Base-by-base conservation (phyloP, 35 echinoderm and acorn worm species). In the Diadema setosum region DNA sequence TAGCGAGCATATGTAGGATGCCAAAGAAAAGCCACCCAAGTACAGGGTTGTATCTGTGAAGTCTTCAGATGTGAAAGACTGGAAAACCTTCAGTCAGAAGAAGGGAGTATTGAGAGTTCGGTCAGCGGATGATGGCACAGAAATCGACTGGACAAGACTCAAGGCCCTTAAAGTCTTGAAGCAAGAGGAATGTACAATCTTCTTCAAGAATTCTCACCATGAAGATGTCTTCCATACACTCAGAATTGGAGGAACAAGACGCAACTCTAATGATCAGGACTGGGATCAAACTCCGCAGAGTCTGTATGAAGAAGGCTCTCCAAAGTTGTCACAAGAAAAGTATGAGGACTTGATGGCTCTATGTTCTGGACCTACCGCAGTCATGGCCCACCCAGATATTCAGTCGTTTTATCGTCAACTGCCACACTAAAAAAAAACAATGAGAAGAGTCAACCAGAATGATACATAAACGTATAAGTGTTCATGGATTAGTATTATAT, bases 371-470 rank as follows among this genome's bases (percentile, higher is more conserved):
- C 5, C 26, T 14, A 84, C 32, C 11, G 46, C 82, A 3, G 45
- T 93, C 5, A 89, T 88, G 44, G 83, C 75, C 40, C 80, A 89
- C 23, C 91, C 91, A 12, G 86, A 93, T 42, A 58, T 88, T 45
- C 48, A 75, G 5, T 84, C 82, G 14, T 70, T 70, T 43, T 50
- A 93, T 88, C 85, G 49, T 0, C 34, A 83, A 11, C 49, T 88
- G 8, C 91, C 84, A 17, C 46, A 87, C 5, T 88, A 92, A 34
- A 58, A n/a, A 25, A 58, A 16, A 58, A 58, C 17, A 58, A 58
- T n/a, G n/a, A n/a, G n/a, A n/a, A n/a, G n/a, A n/a, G n/a, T n/a
- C n/a, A n/a, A n/a, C n/a, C n/a, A n/a, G n/a, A n/a, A n/a, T n/a
- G n/a, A n/a, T n/a, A n/a, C n/a, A n/a, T n/a, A n/a, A n/a, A n/a